A percentile compares a stretch with the other conserved stretches of the same genome.
These are phyloP conservation scores for Drosophila kambysellisi DNA, from an alignment of 2,888 invertebrate species.

Conservation along the genomic window DNA sequence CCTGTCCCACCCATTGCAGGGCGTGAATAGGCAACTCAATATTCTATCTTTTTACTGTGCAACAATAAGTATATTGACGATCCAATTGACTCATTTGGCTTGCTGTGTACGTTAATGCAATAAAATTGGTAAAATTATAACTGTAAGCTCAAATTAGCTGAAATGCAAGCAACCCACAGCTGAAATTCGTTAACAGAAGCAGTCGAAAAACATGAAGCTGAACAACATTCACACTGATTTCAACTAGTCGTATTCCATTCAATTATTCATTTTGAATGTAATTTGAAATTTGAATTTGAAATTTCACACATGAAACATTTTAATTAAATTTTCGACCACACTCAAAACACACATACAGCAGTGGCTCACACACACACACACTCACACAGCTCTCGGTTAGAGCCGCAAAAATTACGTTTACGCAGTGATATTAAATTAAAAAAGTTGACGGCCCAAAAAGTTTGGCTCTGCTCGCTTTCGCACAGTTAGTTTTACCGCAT, in stretches of 20 bases:
- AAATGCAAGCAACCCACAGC: slow-evolving; percentile 20
- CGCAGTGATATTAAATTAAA: slow-evolving; percentile 76
- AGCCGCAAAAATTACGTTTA: slow-evolving; percentile 76
- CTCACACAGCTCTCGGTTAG: slow-evolving; percentile 43
- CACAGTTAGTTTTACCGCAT: slow-evolving; percentile 51
- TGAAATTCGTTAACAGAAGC: slow-evolving; percentile 36
- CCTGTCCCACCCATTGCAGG: background rate
- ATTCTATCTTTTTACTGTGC: too few species aligned
- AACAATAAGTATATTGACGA: too few species aligned
- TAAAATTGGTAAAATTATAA: background rate
- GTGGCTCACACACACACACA: slow-evolving; percentile 5
- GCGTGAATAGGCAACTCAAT: too few species aligned
- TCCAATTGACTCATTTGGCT: too few species aligned
- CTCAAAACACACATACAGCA: slow-evolving; percentile 12
- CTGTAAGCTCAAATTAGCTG: slow-evolving; percentile 15
- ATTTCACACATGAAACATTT: slow-evolving; percentile 67
- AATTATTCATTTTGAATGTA: slow-evolving; percentile 75
- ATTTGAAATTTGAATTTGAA: slow-evolving; percentile 62
- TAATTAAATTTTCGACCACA: slow-evolving; percentile 71
- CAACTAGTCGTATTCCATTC: slow-evolving; percentile 55
- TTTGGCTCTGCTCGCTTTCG: slow-evolving; percentile 39
- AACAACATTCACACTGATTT: slow-evolving; percentile 52
- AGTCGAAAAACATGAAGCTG: slow-evolving; percentile 47
- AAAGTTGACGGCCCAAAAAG: slow-evolving; percentile 62
- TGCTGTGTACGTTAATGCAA: too few species aligned